Evolutionary conservation across 2,113 vertebrate genomes (phyloP).

Genomic region (Mormyrus iriodes): DNA sequence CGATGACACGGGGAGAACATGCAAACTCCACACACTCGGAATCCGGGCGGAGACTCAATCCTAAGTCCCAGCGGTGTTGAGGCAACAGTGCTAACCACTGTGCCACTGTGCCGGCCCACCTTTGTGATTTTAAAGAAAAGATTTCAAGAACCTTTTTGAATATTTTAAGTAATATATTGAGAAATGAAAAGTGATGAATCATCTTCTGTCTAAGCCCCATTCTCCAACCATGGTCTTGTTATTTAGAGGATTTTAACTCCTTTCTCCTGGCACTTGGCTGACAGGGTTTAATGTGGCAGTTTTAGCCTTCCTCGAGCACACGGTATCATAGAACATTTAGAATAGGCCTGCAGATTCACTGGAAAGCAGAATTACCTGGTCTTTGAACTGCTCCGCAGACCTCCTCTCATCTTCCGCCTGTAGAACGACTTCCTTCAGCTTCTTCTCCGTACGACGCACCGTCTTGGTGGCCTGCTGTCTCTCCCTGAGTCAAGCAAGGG

Average conservation of each 20-base stretch:
- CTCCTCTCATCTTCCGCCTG: constrained; percentile 90
- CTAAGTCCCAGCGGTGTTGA: no score
- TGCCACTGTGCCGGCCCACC: background rate
- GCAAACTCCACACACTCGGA: no score
- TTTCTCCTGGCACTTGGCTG: background rate
- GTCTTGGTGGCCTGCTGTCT: constrained; percentile 78
- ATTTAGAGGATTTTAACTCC: background rate
- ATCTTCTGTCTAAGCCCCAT: background rate
- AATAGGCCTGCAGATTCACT: background rate
- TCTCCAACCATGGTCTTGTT: background rate
- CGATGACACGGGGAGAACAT: no score
- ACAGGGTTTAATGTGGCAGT: background rate
- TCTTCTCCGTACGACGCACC: constrained; percentile 82
- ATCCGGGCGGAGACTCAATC: no score
- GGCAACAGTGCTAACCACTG: no score
- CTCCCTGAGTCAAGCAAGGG: constrained; percentile 62
- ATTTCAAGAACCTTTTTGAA: background rate
- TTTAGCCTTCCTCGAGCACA: background rate
- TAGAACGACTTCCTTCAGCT: constrained; percentile 83
- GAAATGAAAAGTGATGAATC: background rate
- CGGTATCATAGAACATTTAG: background rate
- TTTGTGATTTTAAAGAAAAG: background rate
- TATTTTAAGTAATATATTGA: background rate
- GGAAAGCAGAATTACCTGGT: constrained; percentile 63
- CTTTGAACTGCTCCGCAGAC: constrained; percentile 81